phyloP scores from a whole-genome alignment of 2,797 vertebrate genomes.

The Poeciliopsis presidionis region DNA sequence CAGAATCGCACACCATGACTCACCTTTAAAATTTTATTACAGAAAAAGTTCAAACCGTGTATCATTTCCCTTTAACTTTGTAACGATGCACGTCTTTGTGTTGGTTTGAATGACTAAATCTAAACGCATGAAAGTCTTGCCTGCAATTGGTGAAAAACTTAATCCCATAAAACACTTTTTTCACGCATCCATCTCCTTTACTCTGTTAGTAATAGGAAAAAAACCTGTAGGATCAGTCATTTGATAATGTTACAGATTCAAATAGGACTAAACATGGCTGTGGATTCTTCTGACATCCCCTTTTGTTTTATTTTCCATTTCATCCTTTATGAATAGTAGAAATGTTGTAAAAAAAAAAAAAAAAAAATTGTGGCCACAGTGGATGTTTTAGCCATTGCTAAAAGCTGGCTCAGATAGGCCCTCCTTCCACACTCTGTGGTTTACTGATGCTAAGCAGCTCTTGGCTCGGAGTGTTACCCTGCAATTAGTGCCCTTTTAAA shows the following conservation, averaged over 20 bases:
- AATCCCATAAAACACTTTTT: neutral
- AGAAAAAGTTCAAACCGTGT: neutral
- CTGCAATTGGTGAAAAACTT: neutral
- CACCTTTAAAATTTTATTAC: neutral
- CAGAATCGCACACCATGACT: neutral
- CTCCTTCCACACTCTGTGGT: slow-evolving; percentile 63
- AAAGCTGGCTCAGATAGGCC: slow-evolving; percentile 15
- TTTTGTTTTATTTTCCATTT: slow-evolving; percentile 62
- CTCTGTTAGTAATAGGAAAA: slow-evolving; percentile 14
- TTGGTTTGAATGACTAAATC: neutral
- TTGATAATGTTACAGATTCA: slow-evolving; percentile 34
- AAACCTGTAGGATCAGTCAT: neutral
- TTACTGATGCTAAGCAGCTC: slow-evolving; percentile 74
- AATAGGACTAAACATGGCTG: slow-evolving; percentile 48
- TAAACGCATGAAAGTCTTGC: neutral
- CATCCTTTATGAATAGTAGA: slow-evolving; percentile 54
- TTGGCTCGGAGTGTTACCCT: slow-evolving; percentile 67
- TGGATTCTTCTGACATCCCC: slow-evolving; percentile 32
- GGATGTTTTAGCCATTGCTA: slow-evolving; percentile 60
- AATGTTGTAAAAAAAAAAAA: slow-evolving; percentile 55
- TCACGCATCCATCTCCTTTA: neutral
- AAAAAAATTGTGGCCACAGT: slow-evolving; percentile 63
- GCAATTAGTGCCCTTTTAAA: slow-evolving; percentile 76
- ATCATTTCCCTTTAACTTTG: neutral
- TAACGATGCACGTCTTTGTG: neutral